Base-by-base conservation (phyloP, 2,797 vertebrate genomes). In the Australoheros facetus region DNA sequence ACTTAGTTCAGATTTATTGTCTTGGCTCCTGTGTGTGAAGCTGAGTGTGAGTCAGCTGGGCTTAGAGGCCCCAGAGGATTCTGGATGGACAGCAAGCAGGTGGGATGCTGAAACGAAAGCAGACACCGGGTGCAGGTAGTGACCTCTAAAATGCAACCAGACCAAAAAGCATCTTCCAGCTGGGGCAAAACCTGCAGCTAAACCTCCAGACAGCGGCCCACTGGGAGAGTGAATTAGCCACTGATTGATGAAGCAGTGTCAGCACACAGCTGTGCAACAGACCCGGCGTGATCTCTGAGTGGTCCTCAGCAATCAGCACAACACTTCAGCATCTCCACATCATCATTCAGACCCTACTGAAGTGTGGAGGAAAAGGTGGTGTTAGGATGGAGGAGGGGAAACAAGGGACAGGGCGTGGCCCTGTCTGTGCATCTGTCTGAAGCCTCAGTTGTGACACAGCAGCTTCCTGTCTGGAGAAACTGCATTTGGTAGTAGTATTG, bases 391-490 rank as follows among this genome's bases (percentile, higher is more conserved):
- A 59, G 48, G 79, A 16, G 69, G 11, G n/a, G 45, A 51, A 51
- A 69, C 3, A 0, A 30, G 9, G 4, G n/a, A 56, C 2, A 28
- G 17, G 78, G 75, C 48, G 48, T 3, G 6, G 2, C 26, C 11
- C 34, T 6, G 58, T 75, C 74, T 77, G 75, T 87, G 73, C 5
- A 71, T 75, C 74, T 73, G 81, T 88, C 84, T 89, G 75, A 85
- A 74, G 79, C 37, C 55, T 70, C 79, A 74, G 71, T 72, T 87
- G 83, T 90, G 71, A 86, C 71, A 83, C 74, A 66, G 56, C 32
- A 71, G 71, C 83, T 88, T 92, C 89, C 89, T 91, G 87, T 90
- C 83, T 89, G 87, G 80, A 87, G 83, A 78, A 82, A 88, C 75
- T 74, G 82, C 66, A 83, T 84, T 86, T 81, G 85, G 78, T 81